Evolutionary conservation across 2,113 vertebrate genomes (phyloP).

Genomic region (Odocoileus virginianus): DNA sequence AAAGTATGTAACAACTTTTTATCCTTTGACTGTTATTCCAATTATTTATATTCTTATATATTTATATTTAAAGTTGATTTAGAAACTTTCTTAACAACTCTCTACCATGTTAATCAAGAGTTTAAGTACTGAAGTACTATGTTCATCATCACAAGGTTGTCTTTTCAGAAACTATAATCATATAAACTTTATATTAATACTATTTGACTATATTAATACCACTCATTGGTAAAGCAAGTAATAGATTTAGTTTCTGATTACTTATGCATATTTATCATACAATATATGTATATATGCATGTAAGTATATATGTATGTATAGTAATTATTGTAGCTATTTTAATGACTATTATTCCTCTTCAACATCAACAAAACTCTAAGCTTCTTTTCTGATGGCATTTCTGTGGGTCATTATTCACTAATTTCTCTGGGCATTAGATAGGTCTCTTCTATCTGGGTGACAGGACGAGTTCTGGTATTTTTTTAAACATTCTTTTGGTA

Average conservation of each 20-base stretch:
- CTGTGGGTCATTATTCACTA: not conserved
- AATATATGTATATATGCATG: not conserved
- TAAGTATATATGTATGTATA: not conserved
- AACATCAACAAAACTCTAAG: not conserved
- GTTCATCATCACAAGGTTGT: not conserved
- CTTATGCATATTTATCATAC: rapidly evolving
- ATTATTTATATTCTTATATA: not conserved
- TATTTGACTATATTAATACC: not conserved
- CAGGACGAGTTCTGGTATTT: not conserved
- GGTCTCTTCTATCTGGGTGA: not conserved
- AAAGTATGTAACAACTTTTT: not conserved
- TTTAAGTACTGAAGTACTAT: not conserved
- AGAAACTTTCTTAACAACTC: not conserved
- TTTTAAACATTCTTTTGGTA: not conserved
- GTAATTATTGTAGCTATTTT: not conserved
- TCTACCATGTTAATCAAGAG: not conserved
- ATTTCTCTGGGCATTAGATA: not conserved
- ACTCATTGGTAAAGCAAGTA: not conserved
- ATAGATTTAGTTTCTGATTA: not conserved
- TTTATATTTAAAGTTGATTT: not conserved
- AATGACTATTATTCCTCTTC: not conserved
- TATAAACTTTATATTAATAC: not conserved
- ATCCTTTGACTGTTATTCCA: not conserved
- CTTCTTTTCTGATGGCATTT: not conserved
- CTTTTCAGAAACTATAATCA: not conserved